These are phyloP conservation scores for Macrobrachium nipponense DNA, from an alignment of 1,140 invertebrate genomes.

Conservation along the genomic window DNA sequence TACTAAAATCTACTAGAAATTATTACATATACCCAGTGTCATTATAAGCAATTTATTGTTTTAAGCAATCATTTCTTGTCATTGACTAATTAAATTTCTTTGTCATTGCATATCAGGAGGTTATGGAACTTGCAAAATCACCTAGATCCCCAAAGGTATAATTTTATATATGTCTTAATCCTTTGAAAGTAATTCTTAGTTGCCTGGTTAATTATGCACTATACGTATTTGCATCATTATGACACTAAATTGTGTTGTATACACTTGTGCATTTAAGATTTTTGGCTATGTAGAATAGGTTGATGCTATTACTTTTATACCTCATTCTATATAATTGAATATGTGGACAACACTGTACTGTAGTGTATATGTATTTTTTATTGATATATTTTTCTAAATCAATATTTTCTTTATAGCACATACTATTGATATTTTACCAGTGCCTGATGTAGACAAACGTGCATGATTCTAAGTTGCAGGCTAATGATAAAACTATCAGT, in stretches of 20 bases:
- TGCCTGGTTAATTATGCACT: neutral
- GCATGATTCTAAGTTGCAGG: too few relatives aligned
- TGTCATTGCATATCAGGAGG: conserved; percentile 39
- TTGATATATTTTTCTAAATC: too few relatives aligned
- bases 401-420: too few relatives aligned
- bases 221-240: neutral
- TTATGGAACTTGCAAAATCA: conserved; percentile 47
- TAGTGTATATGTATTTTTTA: too few relatives aligned
- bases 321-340: neutral
- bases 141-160: conserved; percentile 47
- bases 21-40: too few relatives aligned
- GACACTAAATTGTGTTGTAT: neutral
- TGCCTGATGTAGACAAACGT: too few relatives aligned
- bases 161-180: neutral
- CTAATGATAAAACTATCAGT: too few relatives aligned
- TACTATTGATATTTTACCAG: too few relatives aligned
- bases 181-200: neutral
- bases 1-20: too few relatives aligned
- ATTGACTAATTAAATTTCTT: conserved; percentile 36
- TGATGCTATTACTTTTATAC: neutral
- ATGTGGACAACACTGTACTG: too few relatives aligned
- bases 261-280: too few relatives aligned
- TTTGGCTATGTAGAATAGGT: neutral
- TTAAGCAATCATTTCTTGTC: neutral
- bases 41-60: too few relatives aligned